Evolutionary conservation across 2,113 vertebrate genomes (phyloP).

Genomic region (Fregata magnificens): DNA sequence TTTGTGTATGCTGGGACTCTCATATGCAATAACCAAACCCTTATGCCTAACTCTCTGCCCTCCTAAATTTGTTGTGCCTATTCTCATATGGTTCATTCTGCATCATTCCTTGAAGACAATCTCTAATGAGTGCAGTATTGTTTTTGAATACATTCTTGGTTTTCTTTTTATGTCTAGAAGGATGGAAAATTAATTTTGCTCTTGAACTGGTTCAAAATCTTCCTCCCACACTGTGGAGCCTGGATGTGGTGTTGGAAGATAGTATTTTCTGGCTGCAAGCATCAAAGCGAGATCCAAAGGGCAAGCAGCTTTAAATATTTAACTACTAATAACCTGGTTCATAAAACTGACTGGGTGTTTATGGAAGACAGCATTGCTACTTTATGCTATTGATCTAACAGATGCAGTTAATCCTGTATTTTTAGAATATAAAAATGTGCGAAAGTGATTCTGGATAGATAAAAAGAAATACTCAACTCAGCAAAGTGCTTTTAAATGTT

Average conservation of each 20-base stretch:
- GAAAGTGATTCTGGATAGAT: neutral
- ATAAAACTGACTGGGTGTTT: neutral
- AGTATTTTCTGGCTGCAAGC: neutral
- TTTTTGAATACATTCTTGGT: neutral
- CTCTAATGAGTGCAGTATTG: neutral
- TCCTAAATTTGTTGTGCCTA: neutral
- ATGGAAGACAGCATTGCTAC: neutral
- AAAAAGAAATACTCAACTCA: neutral
- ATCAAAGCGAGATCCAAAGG: conserved; percentile 34
- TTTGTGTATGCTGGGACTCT: neutral
- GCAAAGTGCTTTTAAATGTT: conserved; percentile 10
- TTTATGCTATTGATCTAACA: conserved; percentile 12
- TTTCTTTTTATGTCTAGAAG: conserved; percentile 1
- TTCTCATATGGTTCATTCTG: neutral
- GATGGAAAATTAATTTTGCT: conserved; percentile 3
- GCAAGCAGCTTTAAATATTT: conserved; percentile 50
- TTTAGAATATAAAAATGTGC: conserved; percentile 10
- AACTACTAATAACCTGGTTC: conserved; percentile 30
- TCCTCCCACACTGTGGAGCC: conserved; percentile 7
- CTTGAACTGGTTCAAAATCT: conserved; percentile 26
- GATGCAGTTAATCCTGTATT: conserved; percentile 5
- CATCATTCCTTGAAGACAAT: neutral
- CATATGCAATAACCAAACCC: neutral
- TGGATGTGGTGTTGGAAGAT: conserved; percentile 10
- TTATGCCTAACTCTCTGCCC: neutral